Base-by-base conservation (phyloP, 2,797 vertebrate species). In the Pipistrellus kuhlii region DNA sequence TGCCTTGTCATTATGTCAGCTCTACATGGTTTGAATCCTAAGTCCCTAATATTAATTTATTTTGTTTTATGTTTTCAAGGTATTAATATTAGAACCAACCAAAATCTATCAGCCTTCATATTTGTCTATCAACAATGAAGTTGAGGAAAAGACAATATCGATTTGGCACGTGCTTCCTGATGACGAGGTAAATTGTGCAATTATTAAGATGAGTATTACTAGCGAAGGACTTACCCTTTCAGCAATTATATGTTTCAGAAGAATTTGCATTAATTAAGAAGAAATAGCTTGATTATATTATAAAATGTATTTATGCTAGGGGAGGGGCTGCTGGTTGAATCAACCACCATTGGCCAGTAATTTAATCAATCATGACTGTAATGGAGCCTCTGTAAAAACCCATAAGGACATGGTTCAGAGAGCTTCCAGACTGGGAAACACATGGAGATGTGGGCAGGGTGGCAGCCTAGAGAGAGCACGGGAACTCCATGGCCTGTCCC, bases 61-160 rank as follows among this genome's bases (percentile, higher is more conserved):
- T 68, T 72, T 87, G 68, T 87, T 48, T 87, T 94, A 68, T 95
- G 59, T 76, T 94, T 93, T 86, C 25, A 96, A 99, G 99, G 99
- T 99, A 92, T 98, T 99, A 97, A 99, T 99, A 97, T 97, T 99
- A 95, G 99, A 99, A 98, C 99, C 99, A 89, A 99, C 99, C 55
- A 99, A 99, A 98, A 99, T 99, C 77, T 99, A 99, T 97, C 99
- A 99, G 86, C 99, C 99, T 12, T 99, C 99, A 0, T 99, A 99
- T 98, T 98, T 99, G 95, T 99, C 99, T 64, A 99, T 99, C 97
- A 99, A 99, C 98, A 99, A 99, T 95, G 99, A 99, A 62, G 99
- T 98, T 0, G 99, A 99, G 59, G 99, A 99, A 97, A 99, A 99
- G 97, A 99, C 99, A 0, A 98, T 99, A 68, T 99, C 99, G 38